Base-by-base conservation (phyloP, 2,797 vertebrate species). In the Orestias chungarensis region DNA sequence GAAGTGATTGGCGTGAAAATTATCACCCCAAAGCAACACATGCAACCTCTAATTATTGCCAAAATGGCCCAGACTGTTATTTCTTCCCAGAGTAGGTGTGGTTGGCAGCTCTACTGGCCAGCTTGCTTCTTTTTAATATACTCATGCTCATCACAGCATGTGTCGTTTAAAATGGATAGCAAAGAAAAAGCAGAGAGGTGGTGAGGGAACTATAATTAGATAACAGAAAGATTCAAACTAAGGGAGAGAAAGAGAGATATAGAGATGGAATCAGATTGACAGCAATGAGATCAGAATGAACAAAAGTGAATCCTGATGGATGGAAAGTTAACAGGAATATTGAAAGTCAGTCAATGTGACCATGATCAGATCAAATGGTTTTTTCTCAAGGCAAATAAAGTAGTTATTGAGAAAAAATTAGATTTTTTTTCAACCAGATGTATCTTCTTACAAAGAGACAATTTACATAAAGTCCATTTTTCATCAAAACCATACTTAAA, bases 111-210 rank as follows among this genome's bases (percentile, higher is more conserved):
- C 70, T 0, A 4, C 68, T 9, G 11, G 74, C 54, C 61, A 71
- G 66, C 67, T 46, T 1, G 29, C 42, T 61, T 77, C 55, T 70
- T 74, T 20, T 75, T 7, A 77, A 82, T 81, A 71, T 70, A 38
- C 79, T 79, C 76, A 66, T 82, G 72, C 59, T 71, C 78, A 72
- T 82, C 68, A 68, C 75, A 79, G 64, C 68, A 84, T 0, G 25
- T 25, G 65, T 81, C 82, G 81, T 68, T 81, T 74, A 83, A 75
- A 76, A 38, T 2, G 20, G 25, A 18, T 62, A 11, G 70, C 54
- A 75, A 59, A 59, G 31, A 18, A 35, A 76, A 33, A 40, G 57
- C 71, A 29, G 67, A 12, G 23, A 57, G 14, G 2, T 18, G 27
- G 3, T 64, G n/a, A 57, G 40, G 40, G 11, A 62, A 73, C 64